Evolutionary conservation across 2,888 invertebrate genomes (phyloP).

Genomic region (Yponomeuta malinellus): DNA sequence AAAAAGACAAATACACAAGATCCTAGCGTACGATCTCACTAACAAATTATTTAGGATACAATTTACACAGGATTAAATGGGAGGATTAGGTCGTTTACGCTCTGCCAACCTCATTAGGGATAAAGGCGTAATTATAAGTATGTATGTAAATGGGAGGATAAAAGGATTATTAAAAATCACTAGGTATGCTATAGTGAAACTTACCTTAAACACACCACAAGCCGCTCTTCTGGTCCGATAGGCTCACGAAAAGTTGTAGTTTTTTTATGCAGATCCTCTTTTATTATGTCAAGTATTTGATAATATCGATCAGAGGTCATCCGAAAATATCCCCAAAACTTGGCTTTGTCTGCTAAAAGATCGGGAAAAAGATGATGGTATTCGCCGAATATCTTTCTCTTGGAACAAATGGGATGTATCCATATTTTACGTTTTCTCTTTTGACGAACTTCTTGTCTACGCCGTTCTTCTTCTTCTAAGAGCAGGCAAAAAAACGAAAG

Average conservation of each 20-base stretch:
- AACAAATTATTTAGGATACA: conserved; percentile 17
- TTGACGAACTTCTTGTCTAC: too few species aligned
- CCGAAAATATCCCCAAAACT: conserved; percentile 19
- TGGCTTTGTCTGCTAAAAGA: conserved; percentile 20
- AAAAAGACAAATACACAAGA: conserved; percentile 16
- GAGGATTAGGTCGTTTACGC: conserved; percentile 12
- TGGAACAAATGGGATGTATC: too few species aligned
- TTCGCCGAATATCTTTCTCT: conserved; percentile 16
- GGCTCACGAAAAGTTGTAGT: conserved; percentile 19
- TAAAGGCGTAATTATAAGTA: conserved; percentile 2
- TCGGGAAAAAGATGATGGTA: conserved; percentile 15
- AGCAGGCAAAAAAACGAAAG: too few species aligned
- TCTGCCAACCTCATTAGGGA: conserved; percentile 10
- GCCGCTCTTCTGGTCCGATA: conserved; percentile 20
- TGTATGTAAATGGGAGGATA: conserved; percentile 16
- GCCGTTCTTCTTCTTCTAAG: too few species aligned
- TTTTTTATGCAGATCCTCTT: conserved; percentile 19
- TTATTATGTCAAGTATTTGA: conserved; percentile 18
- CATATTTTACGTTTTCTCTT: too few species aligned
- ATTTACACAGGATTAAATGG: conserved; percentile 17
- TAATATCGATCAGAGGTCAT: conserved; percentile 17
- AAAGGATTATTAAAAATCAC: conserved; percentile 14
- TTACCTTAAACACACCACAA: conserved; percentile 20
- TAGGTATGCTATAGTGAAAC: conserved; percentile 16
- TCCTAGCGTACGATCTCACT: conserved; percentile 17